Base-by-base conservation (phyloP, 2,888 invertebrate genomes). In the Ischnura elegans region DNA sequence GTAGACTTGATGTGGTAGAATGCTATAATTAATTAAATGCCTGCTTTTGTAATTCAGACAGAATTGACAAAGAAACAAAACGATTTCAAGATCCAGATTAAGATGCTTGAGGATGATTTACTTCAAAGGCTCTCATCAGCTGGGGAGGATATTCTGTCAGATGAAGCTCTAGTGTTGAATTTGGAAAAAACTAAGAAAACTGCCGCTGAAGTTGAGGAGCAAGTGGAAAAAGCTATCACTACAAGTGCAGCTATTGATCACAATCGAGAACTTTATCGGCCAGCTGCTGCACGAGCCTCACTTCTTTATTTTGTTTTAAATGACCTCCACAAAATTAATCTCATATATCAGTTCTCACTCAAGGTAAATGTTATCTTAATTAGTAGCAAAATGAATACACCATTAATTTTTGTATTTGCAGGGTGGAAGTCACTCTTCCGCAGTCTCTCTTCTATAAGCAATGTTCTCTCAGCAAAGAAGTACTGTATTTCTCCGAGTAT, bases 261-360 rank as follows among this genome's bases (percentile, higher is more conserved):
- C 94, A 99, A 99, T 5, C 97, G 99, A 95, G 99, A 99, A 95
- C 97, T 97, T 95, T 99, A 99, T 96, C 97, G 98, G 94, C 97
- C 98, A 10, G 99, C 98, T 0, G 99, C 99, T 0, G 97, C 97
- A 0, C 96, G 99, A 94, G 99, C 99, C 0, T 99, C 99, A 0
- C 97, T 99, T 0, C 96, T 99, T 0, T 99, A 99, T 96, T 99
- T 99, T 95, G 98, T 99, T 94, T 96, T 99, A 94, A 99, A 98
- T 95, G 99, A 99, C 95, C 96, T 99, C 93, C 97, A 98, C 96
- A 98, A 98, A 96, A 99, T 99, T 95, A 99, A 99, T 96, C 98
- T 98, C 87, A 98, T 99, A 95, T 99, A 99, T 96, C 99, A 99
- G 96, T 99, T 99, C 96, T 99, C 99, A 0, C 96, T 99, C 94